Base-by-base conservation (phyloP, 1,140 invertebrate genomes). In the Drosophila albomicans region DNA sequence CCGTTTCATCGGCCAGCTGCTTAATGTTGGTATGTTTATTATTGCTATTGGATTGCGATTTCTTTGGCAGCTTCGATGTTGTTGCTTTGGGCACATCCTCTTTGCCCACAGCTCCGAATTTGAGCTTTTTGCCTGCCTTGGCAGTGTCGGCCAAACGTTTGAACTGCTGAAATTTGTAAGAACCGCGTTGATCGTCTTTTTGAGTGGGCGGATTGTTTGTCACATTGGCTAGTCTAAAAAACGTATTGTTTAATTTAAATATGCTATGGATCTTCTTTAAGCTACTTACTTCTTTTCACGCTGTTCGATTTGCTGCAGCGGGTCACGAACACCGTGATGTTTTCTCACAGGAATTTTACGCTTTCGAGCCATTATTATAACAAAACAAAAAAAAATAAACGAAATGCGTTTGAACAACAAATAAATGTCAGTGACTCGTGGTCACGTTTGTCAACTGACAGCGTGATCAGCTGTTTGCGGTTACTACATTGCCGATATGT, bases 1-100 rank as follows among this genome's bases (percentile, higher is more conserved):
- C 69, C 11, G 66, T 91, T 82, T 95, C 95, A 13, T 92, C 93
- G 2, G 85, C 78, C 41, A 79, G 84, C 75, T 94, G 94, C 45
- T 90, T 79, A 7, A 92, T 91, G 13, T 78, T 75, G 15, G 49
- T 0, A 56, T 45, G 45, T 66, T 75, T 10, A 51, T 56, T 56
- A 4, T 16, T 15, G 1, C 7, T 25, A 16, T 20, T 20, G 30
- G 32, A n/a, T 15, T 65, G 38, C 5, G 30, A 38, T 13, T 78
- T 82, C 28, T 59, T 43, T 11, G 35, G 35, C 6, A 11, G 35
- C 10, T 48, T 64, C 13, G 20, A 32, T n/a, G 20, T 16, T 10
- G 67, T 16, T 13, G 67, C 20, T 32, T 80, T 88, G 1, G 76
- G 74, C 20, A 77, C 82, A 43, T 92, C 92, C 63, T 92, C 92